Evolutionary conservation across 2,888 invertebrate genomes (phyloP).

Genomic region (Temnothorax rugatulus): DNA sequence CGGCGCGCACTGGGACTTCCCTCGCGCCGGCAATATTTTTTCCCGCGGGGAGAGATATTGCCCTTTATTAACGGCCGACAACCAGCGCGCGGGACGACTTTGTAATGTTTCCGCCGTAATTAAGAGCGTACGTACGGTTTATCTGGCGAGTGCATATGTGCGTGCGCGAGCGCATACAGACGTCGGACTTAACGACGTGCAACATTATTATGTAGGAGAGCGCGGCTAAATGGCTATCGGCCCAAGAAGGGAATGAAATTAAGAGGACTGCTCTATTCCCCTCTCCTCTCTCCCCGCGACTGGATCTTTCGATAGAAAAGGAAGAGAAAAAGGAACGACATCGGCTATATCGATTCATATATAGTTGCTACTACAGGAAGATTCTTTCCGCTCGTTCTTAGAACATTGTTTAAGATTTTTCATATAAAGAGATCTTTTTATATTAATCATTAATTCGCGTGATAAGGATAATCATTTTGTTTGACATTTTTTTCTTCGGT

Average conservation of each 20-base stretch:
- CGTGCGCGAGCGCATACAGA: slow-evolving; percentile 39
- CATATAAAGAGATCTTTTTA: background rate
- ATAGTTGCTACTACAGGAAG: background rate
- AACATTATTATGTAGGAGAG: slow-evolving; percentile 68
- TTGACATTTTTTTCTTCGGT: too few relatives aligned
- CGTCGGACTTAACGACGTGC: slow-evolving; percentile 70
- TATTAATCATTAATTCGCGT: background rate
- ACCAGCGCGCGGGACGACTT: slow-evolving; percentile 52
- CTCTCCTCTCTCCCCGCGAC: background rate
- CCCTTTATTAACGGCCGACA: slow-evolving; percentile 58
- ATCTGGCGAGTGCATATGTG: slow-evolving; percentile 56
- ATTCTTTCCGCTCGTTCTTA: background rate
- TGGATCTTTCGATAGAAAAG: slow-evolving; percentile 26
- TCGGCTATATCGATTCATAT: background rate
- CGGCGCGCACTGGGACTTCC: slow-evolving; percentile 32
- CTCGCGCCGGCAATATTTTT: slow-evolving; percentile 41
- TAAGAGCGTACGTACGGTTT: slow-evolving; percentile 59
- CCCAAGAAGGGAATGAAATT: slow-evolving; percentile 57
- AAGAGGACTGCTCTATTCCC: slow-evolving; percentile 38
- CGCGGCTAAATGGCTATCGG: slow-evolving; percentile 61
- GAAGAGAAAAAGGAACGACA: background rate
- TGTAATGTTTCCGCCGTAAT: slow-evolving; percentile 62
- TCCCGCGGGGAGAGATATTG: slow-evolving; percentile 47
- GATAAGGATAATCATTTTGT: background rate
- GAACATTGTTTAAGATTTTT: background rate